Percentiles rank a stretch among this genome's conserved stretches.
phyloP scores from a whole-genome alignment of 2,113 vertebrate genomes.

The Gallinago undulata region DNA sequence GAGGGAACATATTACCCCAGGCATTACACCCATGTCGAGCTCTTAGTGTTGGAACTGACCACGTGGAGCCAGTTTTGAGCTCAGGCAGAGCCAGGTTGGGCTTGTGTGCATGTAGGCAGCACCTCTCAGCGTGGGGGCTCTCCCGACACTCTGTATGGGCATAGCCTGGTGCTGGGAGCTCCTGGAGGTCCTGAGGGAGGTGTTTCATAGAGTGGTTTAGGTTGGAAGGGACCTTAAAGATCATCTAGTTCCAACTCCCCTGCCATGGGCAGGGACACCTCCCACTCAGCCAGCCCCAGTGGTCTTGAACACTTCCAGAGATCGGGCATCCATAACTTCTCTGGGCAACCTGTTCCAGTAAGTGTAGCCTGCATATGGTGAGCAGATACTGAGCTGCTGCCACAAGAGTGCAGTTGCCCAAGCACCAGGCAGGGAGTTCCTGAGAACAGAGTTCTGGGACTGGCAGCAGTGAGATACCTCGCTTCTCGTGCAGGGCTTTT shows the following conservation, averaged over 20 bases:
- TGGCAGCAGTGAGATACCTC: background rate
- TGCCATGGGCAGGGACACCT: background rate
- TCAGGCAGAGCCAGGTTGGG: background rate
- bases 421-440: background rate
- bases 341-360: background rate
- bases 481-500: background rate
- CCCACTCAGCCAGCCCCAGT: background rate
- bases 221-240: background rate
- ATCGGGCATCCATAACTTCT: background rate
- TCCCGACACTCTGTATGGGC: background rate
- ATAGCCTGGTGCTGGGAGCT: background rate
- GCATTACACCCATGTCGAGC: background rate
- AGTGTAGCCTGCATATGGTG: background rate
- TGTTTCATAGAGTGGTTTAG: background rate
- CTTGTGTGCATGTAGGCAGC: background rate
- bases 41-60: background rate
- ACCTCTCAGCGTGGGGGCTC: fast-evolving
- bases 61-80: background rate
- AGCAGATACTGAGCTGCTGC: background rate
- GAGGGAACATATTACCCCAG: background rate
- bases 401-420: background rate
- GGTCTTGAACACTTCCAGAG: background rate
- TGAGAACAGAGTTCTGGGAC: background rate
- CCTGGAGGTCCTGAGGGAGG: background rate
- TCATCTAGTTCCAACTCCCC: background rate